Conservation (phyloP, 2,888 invertebrate species). For the Acanthosepion esculentum region DNA sequence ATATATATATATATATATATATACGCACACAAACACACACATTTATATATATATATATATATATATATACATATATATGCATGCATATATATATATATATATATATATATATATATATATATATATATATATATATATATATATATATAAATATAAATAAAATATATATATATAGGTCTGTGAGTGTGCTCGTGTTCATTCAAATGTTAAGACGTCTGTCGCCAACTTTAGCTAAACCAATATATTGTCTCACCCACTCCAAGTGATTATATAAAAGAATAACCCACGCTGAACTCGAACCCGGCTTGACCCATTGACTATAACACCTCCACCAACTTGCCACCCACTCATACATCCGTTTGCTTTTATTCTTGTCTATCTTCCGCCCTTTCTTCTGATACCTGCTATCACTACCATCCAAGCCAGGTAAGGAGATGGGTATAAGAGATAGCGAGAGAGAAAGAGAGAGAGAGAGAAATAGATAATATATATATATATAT, state of each 20-base stretch:
- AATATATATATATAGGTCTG: neutral
- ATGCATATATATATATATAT: conserved; percentile 35
- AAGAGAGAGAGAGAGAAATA: neutral
- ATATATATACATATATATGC: conserved; percentile 3
- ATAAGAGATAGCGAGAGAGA: neutral
- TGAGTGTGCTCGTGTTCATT: neutral
- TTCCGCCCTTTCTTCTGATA: neutral
- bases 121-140: conserved; percentile 36
- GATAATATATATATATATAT: no score
- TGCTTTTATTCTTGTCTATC: neutral
- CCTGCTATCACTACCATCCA: neutral
- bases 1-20: neutral
- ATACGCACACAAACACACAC: neutral
- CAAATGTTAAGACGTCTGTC: neutral
- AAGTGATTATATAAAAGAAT: neutral
- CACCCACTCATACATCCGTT: neutral
- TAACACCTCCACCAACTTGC: neutral
- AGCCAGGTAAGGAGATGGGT: neutral
- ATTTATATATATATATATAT: conserved; percentile 38
- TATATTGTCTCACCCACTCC: neutral
- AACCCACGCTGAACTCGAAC: neutral
- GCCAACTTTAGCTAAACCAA: neutral
- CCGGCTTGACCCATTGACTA: neutral
- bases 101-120: conserved; percentile 35
- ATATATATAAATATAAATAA: conserved; percentile 38